Percentiles rank a stretch among this genome's conserved stretches.
Conservation (phyloP, 2,888 invertebrate species). For the Hydraecia micacea region DNA sequence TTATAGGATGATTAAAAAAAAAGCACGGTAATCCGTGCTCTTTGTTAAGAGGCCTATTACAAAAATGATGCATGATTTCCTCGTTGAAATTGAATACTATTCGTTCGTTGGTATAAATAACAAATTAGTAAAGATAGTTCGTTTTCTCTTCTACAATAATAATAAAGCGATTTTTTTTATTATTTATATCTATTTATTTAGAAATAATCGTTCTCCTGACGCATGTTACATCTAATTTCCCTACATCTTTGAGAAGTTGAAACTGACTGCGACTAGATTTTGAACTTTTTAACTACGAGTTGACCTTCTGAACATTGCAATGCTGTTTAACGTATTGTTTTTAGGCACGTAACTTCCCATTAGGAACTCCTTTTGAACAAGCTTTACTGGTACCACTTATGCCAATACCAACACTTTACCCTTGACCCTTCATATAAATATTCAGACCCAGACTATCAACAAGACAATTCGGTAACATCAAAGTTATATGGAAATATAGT, state of each 20-base stretch:
- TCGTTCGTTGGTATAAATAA: no score
- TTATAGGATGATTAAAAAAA: not conserved
- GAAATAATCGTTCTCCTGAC: no score
- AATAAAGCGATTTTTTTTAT: no score
- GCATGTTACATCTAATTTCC: no score
- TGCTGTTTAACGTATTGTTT: not conserved
- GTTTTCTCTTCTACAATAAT: no score
- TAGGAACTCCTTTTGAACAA: not conserved
- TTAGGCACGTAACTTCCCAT: not conserved
- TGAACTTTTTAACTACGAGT: not conserved
- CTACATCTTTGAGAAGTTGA: not conserved
- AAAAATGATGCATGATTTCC: no score
- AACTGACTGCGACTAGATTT: not conserved
- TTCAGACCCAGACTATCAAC: not conserved
- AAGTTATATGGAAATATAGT: slow-evolving; percentile 12
- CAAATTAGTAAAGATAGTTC: no score
- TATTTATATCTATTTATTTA: no score
- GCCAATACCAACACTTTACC: not conserved
- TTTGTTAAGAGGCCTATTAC: not conserved
- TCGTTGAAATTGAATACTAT: no score
- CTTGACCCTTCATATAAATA: not conserved
- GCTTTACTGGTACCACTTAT: no score
- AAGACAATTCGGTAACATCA: not conserved
- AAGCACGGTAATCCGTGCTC: not conserved
- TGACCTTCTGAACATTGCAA: not conserved